Conservation (phyloP, 1,140 invertebrate genomes). For the Bombus sibiricus region DNA sequence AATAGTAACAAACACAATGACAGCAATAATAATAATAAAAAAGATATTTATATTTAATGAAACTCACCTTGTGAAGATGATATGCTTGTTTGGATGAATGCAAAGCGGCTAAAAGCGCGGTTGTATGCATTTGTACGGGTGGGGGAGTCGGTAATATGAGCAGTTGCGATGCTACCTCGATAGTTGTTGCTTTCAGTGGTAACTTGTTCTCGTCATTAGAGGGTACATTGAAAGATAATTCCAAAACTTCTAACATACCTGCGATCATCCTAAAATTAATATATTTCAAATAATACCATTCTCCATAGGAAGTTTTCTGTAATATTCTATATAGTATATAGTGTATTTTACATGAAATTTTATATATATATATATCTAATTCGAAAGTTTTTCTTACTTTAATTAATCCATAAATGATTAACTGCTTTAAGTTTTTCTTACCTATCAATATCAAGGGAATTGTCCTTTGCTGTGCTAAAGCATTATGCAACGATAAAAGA, state of each 20-base stretch:
- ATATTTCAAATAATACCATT: too few species aligned
- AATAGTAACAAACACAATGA: neutral
- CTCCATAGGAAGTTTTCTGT: neutral
- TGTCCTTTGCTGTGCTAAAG: slow-evolving; percentile 79
- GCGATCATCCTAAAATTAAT: slow-evolving; percentile 85
- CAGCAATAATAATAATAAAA: neutral
- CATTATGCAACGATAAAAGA: slow-evolving; percentile 72
- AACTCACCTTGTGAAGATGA: slow-evolving; percentile 91
- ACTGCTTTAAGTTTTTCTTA: slow-evolving; percentile 67
- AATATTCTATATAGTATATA: neutral
- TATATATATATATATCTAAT: too few species aligned
- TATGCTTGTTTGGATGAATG: slow-evolving; percentile 89
- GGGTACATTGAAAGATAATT: slow-evolving; percentile 85
- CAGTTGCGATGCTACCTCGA: slow-evolving; percentile 90
- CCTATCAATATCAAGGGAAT: slow-evolving; percentile 79
- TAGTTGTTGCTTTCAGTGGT: slow-evolving; percentile 84
- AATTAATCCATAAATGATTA: neutral
- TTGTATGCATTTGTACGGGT: slow-evolving; percentile 90
- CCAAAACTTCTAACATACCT: slow-evolving; percentile 89
- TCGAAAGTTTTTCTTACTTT: neutral
- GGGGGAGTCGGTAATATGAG: slow-evolving; percentile 92
- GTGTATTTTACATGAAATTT: too few species aligned
- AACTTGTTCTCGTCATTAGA: slow-evolving; percentile 77
- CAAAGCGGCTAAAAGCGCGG: slow-evolving; percentile 91
- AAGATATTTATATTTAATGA: neutral